These are phyloP conservation scores for Montipora capricornis DNA, from an alignment of 64 coral and sea anemone species.

Conservation along the genomic window DNA sequence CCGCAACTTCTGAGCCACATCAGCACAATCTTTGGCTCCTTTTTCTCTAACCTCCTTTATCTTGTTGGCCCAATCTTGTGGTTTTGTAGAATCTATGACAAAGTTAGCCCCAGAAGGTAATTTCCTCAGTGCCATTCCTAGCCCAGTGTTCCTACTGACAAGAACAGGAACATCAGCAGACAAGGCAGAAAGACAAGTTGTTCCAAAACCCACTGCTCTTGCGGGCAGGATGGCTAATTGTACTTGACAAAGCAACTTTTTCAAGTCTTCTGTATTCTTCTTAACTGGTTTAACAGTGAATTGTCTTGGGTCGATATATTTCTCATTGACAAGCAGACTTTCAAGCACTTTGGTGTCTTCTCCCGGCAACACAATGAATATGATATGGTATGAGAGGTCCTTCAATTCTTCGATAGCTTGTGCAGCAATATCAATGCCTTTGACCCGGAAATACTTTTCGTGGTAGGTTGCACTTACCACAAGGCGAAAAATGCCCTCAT, in stretches of 20 bases:
- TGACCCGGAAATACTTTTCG: not conserved
- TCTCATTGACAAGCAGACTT: not conserved
- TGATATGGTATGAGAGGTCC: not conserved
- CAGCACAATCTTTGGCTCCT: not conserved
- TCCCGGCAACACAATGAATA: not conserved
- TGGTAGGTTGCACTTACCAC: not conserved
- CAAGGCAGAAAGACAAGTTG: slow-evolving; percentile 21
- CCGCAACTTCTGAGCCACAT: slow-evolving; percentile 11
- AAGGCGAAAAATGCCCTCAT: not conserved
- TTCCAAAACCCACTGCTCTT: slow-evolving; percentile 41
- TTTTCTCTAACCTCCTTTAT: not conserved
- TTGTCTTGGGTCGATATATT: not conserved
- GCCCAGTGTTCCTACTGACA: slow-evolving; percentile 13
- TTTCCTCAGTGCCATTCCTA: slow-evolving; percentile 54
- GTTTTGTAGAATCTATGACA: slow-evolving; percentile 10
- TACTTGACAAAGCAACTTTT: not conserved
- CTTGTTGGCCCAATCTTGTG: not conserved
- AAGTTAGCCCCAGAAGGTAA: not conserved
- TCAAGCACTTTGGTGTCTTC: not conserved
- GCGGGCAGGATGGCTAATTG: slow-evolving; percentile 25
- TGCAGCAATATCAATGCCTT: slow-evolving; percentile 51
- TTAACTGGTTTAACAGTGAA: not conserved
- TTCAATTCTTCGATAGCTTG: not conserved
- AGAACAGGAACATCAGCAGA: slow-evolving; percentile 41
- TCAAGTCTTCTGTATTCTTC: not conserved